phyloP scores from a whole-genome alignment of 2,113 vertebrate genomes.

The Nanorana parkeri region DNA sequence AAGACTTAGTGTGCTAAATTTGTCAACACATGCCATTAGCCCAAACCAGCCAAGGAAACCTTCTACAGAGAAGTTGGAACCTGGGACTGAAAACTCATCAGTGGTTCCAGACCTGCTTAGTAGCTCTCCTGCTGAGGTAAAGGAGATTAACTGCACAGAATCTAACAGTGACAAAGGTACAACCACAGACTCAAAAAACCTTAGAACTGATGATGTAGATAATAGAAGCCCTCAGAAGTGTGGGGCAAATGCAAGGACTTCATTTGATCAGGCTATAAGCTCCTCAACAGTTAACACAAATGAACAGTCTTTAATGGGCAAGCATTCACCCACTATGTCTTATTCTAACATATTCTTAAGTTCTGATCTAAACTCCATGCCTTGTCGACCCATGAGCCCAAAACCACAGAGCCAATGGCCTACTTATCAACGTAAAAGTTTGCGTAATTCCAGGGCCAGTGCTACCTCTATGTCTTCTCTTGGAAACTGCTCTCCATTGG shows the following conservation, averaged over 20 bases:
- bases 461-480: constrained; percentile 75
- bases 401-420: constrained; percentile 79
- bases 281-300: constrained; percentile 61
- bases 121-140: constrained; percentile 58
- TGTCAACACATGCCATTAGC: constrained; percentile 57
- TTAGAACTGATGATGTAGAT: constrained; percentile 60
- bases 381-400: constrained; percentile 82
- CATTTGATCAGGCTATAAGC: constrained; percentile 65
- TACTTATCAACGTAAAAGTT: constrained; percentile 63
- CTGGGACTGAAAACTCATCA: constrained; percentile 40
- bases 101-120: constrained; percentile 59
- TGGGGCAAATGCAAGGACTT: constrained; percentile 43
- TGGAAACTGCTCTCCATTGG: constrained; percentile 68
- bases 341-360: constrained; percentile 63
- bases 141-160: constrained; percentile 56
- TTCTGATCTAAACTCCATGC: constrained; percentile 68
- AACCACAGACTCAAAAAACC: neutral
- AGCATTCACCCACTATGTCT: constrained; percentile 53
- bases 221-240: constrained; percentile 48
- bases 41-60: constrained; percentile 12
- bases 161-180: constrained; percentile 41
- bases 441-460: constrained; percentile 67
- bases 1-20: constrained; percentile 59
- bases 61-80: constrained; percentile 53
- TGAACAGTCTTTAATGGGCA: constrained; percentile 50